Evolutionary conservation across 2,113 vertebrate genomes (phyloP).

Genomic region (Phrynosoma blainvillii): DNA sequence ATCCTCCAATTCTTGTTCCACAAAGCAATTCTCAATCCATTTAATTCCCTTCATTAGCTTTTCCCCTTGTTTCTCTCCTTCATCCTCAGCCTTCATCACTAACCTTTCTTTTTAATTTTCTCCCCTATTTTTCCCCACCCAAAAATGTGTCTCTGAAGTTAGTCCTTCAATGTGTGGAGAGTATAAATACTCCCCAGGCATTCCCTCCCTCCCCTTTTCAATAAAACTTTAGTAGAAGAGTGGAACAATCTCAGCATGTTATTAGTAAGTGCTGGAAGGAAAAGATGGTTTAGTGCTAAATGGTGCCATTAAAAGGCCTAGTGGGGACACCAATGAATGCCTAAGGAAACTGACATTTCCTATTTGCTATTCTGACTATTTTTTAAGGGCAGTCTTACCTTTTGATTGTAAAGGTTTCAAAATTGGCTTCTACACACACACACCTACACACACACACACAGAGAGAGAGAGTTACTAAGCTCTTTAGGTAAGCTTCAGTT

Average conservation of each 20-base stretch:
- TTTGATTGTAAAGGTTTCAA: background rate
- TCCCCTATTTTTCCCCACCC: slow-evolving; percentile 16
- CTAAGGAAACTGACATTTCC: slow-evolving; percentile 42
- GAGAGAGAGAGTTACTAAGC: no score
- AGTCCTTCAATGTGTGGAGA: slow-evolving; percentile 41
- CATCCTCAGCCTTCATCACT: slow-evolving; percentile 40
- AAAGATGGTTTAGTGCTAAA: slow-evolving; percentile 55
- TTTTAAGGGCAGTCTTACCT: slow-evolving; percentile 40
- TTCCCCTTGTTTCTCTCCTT: slow-evolving; percentile 58
- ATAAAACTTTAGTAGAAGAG: slow-evolving; percentile 42
- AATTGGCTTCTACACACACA: no score
- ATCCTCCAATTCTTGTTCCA: slow-evolving; percentile 36
- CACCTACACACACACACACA: no score
- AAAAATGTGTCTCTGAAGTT: slow-evolving; percentile 41
- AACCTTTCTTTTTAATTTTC: slow-evolving; percentile 58
- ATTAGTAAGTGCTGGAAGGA: slow-evolving; percentile 58
- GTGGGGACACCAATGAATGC: slow-evolving; percentile 38
- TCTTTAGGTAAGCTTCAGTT: background rate
- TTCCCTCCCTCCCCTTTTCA: slow-evolving; percentile 44
- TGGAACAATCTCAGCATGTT: slow-evolving; percentile 59
- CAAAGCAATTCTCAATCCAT: slow-evolving; percentile 51
- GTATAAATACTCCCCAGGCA: slow-evolving; percentile 48
- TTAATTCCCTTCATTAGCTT: slow-evolving; percentile 59
- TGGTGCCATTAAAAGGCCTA: slow-evolving; percentile 60
- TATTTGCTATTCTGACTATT: slow-evolving; percentile 52